Conservation (phyloP, 2,113 vertebrate genomes). For the Channa maculata region DNA sequence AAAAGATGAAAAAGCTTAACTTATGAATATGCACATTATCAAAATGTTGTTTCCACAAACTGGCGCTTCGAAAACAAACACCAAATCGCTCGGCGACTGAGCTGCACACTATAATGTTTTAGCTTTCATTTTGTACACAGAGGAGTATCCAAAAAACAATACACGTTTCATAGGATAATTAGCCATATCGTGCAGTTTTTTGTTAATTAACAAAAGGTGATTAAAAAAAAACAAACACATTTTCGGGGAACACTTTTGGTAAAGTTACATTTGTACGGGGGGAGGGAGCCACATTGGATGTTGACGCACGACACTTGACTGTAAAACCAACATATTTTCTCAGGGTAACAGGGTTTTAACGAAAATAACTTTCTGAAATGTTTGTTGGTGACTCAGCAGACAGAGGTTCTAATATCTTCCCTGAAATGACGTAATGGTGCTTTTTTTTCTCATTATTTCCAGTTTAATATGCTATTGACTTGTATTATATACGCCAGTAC, state of each 20-base stretch:
- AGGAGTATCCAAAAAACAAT: slow-evolving; percentile 20
- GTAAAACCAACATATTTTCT: slow-evolving; percentile 62
- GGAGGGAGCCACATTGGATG: slow-evolving; percentile 34
- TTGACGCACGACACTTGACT: slow-evolving; percentile 32
- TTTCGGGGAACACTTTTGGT: not conserved
- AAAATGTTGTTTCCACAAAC: slow-evolving; percentile 63
- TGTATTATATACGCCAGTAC: slow-evolving; percentile 65
- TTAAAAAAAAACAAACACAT: not conserved
- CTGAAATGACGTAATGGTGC: slow-evolving; percentile 15
- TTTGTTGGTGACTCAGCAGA: slow-evolving; percentile 32
- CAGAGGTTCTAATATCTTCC: slow-evolving; percentile 25
- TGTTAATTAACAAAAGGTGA: slow-evolving; percentile 12
- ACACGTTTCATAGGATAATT: slow-evolving; percentile 45
- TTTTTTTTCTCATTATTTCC: slow-evolving; percentile 52
- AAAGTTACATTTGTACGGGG: not conserved
- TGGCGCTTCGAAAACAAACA: slow-evolving; percentile 33
- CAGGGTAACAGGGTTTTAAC: slow-evolving; percentile 76
- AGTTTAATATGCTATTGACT: slow-evolving; percentile 72
- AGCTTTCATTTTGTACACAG: slow-evolving; percentile 46
- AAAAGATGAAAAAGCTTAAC: slow-evolving; percentile 41
- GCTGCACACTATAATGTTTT: slow-evolving; percentile 16
- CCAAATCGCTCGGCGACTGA: slow-evolving; percentile 20
- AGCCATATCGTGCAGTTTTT: slow-evolving; percentile 54
- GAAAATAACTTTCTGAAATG: slow-evolving; percentile 26
- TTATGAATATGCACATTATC: slow-evolving; percentile 72